phyloP scores from a whole-genome alignment of 2,113 vertebrate species.

The Sinocyclocheilus anophthalmus region DNA sequence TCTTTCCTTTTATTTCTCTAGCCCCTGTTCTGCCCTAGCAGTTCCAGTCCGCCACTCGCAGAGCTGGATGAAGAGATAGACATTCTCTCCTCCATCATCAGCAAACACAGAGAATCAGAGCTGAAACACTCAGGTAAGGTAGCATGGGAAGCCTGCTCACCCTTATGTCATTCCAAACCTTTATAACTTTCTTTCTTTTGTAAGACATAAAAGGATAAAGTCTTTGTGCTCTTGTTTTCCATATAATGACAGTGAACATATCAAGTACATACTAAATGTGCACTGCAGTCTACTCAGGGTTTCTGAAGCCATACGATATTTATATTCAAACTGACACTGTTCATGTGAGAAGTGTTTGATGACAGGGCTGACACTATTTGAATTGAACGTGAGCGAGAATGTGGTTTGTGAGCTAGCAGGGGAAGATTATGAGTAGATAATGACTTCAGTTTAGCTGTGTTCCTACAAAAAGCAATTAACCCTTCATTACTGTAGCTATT shows the following conservation, averaged over 20 bases:
- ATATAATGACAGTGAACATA: not conserved
- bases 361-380: not conserved
- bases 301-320: not conserved
- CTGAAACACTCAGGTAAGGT: constrained; percentile 66
- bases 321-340: not conserved
- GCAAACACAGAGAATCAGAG: constrained; percentile 69
- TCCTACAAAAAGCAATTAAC: not conserved
- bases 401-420: not conserved
- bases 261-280: not conserved
- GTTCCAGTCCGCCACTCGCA: constrained; percentile 65
- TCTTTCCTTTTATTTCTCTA: not conserved
- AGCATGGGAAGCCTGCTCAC: not conserved
- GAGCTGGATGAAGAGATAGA: constrained; percentile 87
- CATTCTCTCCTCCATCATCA: constrained; percentile 81
- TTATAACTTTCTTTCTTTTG: not conserved
- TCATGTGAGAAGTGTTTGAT: not conserved
- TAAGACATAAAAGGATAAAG: not conserved
- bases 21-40: constrained; percentile 2
- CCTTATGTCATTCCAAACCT: not conserved
- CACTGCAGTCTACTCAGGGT: not conserved
- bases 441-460: not conserved
- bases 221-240: not conserved
- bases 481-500: too few relatives aligned
- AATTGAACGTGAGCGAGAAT: not conserved
- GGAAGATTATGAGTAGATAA: not conserved